Evolutionary conservation across 1,140 invertebrate genomes (phyloP).

Genomic region (Araneus ventricosus): DNA sequence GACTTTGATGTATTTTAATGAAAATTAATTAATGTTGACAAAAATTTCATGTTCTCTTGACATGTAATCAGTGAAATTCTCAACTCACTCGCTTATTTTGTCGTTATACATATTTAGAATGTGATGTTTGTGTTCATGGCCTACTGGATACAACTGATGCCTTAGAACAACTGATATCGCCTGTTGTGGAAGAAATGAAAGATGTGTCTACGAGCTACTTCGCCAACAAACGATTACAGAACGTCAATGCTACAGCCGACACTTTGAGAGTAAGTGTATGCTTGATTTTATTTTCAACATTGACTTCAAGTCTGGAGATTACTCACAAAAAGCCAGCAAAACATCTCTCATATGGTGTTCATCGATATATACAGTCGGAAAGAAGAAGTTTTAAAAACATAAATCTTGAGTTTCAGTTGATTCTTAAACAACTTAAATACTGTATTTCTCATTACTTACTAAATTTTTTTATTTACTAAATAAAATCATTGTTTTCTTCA

Average conservation of each 20-base stretch:
- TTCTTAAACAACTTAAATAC: no score
- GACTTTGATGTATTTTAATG: neutral
- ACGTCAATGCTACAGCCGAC: slow-evolving; percentile 86
- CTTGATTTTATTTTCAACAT: no score
- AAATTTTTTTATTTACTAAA: no score
- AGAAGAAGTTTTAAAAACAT: no score
- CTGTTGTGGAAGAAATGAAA: slow-evolving; percentile 86
- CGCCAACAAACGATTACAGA: slow-evolving; percentile 87
- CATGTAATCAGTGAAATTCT: neutral
- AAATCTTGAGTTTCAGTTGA: no score
- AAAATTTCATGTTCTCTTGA: neutral
- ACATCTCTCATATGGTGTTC: no score
- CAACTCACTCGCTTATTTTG: neutral
- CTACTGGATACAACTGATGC: slow-evolving; percentile 92
- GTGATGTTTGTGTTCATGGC: slow-evolving; percentile 93
- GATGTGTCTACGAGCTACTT: slow-evolving; percentile 88
- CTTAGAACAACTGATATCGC: slow-evolving; percentile 84
- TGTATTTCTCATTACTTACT: no score
- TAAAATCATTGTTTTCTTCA: no score
- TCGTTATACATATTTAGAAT: slow-evolving; percentile 83
- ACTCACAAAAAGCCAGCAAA: no score
- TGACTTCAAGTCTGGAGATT: no score
- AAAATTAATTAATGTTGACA: neutral
- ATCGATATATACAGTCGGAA: no score
- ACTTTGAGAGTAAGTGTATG: slow-evolving; percentile 81